Conservation (phyloP, 2,113 vertebrate genomes). For the Lagopus leucura region DNA sequence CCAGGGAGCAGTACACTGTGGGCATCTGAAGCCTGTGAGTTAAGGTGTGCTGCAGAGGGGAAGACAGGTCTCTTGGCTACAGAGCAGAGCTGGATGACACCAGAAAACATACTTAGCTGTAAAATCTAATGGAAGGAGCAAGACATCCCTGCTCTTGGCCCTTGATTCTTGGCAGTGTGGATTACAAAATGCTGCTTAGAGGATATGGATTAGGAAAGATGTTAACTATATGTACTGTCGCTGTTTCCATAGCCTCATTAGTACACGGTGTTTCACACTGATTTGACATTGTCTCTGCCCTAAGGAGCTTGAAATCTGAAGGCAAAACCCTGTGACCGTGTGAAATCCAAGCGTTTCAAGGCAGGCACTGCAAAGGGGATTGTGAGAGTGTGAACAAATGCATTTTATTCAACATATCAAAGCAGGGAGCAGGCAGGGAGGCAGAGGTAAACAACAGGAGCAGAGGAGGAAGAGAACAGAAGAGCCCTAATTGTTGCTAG, state of each 20-base stretch:
- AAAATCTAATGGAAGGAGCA: slow-evolving; percentile 9
- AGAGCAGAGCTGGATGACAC: not conserved
- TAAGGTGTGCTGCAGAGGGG: not conserved
- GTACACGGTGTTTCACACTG: not conserved
- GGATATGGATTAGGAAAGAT: not conserved
- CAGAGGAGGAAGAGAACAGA: rapidly evolving
- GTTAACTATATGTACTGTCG: not conserved
- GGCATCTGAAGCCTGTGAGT: slow-evolving; percentile 3
- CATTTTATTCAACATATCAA: not conserved
- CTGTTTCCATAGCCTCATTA: not conserved
- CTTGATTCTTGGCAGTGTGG: not conserved
- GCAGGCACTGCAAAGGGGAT: not conserved
- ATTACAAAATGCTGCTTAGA: not conserved
- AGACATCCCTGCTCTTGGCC: not conserved
- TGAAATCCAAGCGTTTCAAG: slow-evolving; percentile 27
- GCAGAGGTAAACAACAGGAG: slow-evolving; percentile 14
- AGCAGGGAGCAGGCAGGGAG: not conserved
- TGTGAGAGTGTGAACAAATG: not conserved
- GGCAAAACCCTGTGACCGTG: slow-evolving; percentile 28
- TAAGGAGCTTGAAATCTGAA: slow-evolving; percentile 11
- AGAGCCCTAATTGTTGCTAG: slow-evolving; percentile 6
- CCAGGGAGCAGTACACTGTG: not conserved
- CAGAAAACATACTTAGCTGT: not conserved
- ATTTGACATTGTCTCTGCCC: slow-evolving; percentile 36
- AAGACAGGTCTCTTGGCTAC: not conserved